Evolutionary conservation across 2,797 vertebrate genomes (phyloP).

Genomic region (Anabas testudineus): DNA sequence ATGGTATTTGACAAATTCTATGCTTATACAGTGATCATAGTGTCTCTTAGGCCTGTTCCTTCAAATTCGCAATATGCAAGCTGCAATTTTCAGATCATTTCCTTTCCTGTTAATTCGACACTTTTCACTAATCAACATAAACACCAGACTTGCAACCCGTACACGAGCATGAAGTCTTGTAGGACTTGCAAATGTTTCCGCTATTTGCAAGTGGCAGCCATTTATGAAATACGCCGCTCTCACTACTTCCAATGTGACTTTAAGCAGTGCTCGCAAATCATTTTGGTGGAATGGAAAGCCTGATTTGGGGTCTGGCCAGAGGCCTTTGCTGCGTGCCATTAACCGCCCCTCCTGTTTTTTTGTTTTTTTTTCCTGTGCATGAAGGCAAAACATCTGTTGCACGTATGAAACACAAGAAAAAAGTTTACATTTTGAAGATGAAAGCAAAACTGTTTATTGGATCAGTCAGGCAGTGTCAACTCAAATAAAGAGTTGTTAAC

Average conservation of each 20-base stretch:
- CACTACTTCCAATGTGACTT: not conserved
- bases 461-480: slow-evolving; percentile 15
- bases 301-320: not conserved
- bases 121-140: not conserved
- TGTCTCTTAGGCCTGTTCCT: not conserved
- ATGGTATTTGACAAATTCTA: slow-evolving; percentile 10
- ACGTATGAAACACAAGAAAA: not conserved
- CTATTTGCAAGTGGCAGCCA: slow-evolving; percentile 15
- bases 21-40: not conserved
- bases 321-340: not conserved
- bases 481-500: slow-evolving; percentile 20
- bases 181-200: not conserved
- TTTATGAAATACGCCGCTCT: slow-evolving; percentile 8
- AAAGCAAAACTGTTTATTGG: not conserved
- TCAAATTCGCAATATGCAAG: slow-evolving; percentile 2
- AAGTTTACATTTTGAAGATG: not conserved
- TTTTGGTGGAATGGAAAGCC: not conserved
- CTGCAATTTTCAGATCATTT: slow-evolving; percentile 1
- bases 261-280: slow-evolving; percentile 1
- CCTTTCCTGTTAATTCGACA: not conserved
- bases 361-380: not conserved
- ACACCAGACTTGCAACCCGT: not conserved
- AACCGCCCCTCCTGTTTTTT: not conserved
- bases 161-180: not conserved
- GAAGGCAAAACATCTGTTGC: not conserved